Evolutionary conservation across 2,888 invertebrate genomes (phyloP).

Genomic region (Agrotis segetum): DNA sequence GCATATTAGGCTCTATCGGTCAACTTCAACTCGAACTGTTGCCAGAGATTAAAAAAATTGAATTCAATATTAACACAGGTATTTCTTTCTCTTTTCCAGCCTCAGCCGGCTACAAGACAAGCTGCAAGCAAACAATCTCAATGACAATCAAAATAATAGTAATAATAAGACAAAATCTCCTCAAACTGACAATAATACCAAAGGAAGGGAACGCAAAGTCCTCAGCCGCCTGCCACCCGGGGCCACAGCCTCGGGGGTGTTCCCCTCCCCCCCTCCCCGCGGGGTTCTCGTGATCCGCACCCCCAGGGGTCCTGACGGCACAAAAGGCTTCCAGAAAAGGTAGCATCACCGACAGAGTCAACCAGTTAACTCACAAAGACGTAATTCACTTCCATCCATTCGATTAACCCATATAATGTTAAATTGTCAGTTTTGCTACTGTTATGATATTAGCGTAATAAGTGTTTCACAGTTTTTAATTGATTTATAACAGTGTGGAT

Average conservation of each 20-base stretch:
- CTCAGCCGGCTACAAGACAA: constrained; percentile 86
- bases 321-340: constrained; percentile 88
- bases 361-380: constrained; percentile 65
- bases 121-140: constrained; percentile 85
- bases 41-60: background rate
- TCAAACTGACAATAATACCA: constrained; percentile 79
- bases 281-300: constrained; percentile 92
- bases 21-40: background rate
- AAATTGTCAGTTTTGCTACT: constrained; percentile 63
- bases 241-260: constrained; percentile 79
- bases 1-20: background rate
- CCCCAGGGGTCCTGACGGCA: constrained; percentile 95
- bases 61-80: background rate
- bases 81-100: constrained; percentile 73
- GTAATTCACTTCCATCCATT: constrained; percentile 76
- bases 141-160: constrained; percentile 79
- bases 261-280: constrained; percentile 86
- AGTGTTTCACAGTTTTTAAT: constrained; percentile 68
- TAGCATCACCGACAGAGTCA: constrained; percentile 76
- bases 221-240: constrained; percentile 82
- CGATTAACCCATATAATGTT: constrained; percentile 61
- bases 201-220: constrained; percentile 86
- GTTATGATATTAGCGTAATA: constrained; percentile 62
- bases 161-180: constrained; percentile 79
- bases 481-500: constrained; percentile 26